phyloP scores from a whole-genome alignment of 2,888 invertebrate genomes.

The Protonemura montana region DNA sequence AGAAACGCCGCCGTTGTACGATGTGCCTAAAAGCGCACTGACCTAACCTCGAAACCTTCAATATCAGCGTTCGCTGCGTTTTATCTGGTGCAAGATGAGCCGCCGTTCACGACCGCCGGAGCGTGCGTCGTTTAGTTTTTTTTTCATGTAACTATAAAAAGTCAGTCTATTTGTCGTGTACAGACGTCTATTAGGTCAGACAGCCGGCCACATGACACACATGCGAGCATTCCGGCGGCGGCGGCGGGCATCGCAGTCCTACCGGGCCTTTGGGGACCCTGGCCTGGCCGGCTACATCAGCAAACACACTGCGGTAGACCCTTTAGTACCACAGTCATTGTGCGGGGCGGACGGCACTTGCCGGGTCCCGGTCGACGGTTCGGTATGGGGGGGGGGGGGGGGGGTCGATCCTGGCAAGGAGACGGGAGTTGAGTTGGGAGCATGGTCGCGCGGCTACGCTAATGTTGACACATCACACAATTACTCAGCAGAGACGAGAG shows the following conservation, averaged over 20 bases:
- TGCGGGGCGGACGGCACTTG: not conserved
- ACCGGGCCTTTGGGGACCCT: not conserved
- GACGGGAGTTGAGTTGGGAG: too few species aligned
- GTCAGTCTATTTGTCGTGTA: slow-evolving; percentile 37
- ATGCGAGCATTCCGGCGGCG: slow-evolving; percentile 32
- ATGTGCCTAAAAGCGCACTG: not conserved
- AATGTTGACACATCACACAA: slow-evolving; percentile 32
- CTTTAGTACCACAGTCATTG: not conserved
- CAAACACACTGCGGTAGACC: slow-evolving; percentile 31
- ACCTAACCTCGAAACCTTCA: not conserved
- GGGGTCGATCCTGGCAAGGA: too few species aligned
- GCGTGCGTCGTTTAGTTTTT: slow-evolving; percentile 27
- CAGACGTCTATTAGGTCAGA: slow-evolving; percentile 36
- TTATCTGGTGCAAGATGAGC: not conserved
- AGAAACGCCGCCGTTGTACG: not conserved
- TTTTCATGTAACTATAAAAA: slow-evolving; percentile 35
- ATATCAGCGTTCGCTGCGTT: not conserved
- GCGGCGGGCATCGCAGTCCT: not conserved
- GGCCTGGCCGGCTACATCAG: not conserved
- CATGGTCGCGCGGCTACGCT: not conserved
- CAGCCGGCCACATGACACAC: slow-evolving; percentile 25
- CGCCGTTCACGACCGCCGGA: slow-evolving; percentile 1
- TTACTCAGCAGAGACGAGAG: slow-evolving; percentile 22
- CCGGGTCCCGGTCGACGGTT: not conserved
- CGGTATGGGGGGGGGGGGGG: not conserved